These are phyloP conservation scores for Pseudoatta argentina DNA, from an alignment of 1,140 invertebrate species.

Conservation along the genomic window DNA sequence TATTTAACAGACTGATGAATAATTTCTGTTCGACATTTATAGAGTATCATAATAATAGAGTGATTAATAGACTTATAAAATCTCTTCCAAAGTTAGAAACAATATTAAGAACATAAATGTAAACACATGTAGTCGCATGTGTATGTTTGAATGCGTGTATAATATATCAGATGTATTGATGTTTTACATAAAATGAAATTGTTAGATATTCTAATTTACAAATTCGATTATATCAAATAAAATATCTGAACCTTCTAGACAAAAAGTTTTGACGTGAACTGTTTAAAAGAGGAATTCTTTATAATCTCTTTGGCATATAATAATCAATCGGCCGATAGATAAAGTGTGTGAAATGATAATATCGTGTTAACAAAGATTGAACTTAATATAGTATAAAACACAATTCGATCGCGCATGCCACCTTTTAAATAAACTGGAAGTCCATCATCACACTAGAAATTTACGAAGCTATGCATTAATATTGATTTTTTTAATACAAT, in stretches of 20 bases:
- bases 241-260: not conserved
- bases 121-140: constrained; percentile 59
- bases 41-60: constrained; percentile 41
- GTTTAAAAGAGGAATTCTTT: not conserved
- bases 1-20: constrained; percentile 23
- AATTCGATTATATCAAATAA: not conserved
- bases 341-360: not conserved
- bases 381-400: constrained; percentile 81
- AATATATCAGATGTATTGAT: constrained; percentile 76
- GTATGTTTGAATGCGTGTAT: constrained; percentile 21
- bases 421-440: constrained; percentile 88
- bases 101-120: constrained; percentile 47
- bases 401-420: constrained; percentile 87
- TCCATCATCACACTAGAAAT: constrained; percentile 86
- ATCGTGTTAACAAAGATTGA: not conserved
- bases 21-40: constrained; percentile 66
- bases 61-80: constrained; percentile 70
- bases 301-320: too few species aligned
- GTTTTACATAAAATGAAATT: constrained; percentile 77
- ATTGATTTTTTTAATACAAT: not conserved
- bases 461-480: constrained; percentile 43
- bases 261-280: not conserved
- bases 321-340: too few species aligned
- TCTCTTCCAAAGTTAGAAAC: constrained; percentile 64
- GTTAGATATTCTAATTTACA: constrained; percentile 58